These are phyloP conservation scores for Parochlus steinenii DNA, from an alignment of 2,888 invertebrate species.

Conservation along the genomic window DNA sequence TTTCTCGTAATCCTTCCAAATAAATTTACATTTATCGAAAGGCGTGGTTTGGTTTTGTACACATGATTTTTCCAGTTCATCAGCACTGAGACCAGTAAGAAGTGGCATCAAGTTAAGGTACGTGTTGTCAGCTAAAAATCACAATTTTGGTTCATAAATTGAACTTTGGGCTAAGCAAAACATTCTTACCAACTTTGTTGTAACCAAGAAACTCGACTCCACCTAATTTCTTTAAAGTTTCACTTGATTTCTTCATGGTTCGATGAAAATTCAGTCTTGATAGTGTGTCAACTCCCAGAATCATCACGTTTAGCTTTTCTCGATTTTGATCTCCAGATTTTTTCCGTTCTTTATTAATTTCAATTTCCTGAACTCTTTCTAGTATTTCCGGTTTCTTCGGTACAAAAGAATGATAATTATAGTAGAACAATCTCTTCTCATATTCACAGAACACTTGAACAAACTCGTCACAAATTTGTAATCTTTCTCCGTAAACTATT, in stretches of 20 bases:
- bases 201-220: constrained; percentile 72
- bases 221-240: constrained; percentile 34
- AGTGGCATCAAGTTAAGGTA: constrained; percentile 78
- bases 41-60: constrained; percentile 35
- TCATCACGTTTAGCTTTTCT: constrained; percentile 45
- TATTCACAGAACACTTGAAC: constrained; percentile 45
- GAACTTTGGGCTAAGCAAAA: no score
- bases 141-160: no score
- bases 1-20: constrained; percentile 66
- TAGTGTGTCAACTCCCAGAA: constrained; percentile 72
- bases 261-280: constrained; percentile 73
- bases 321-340: no score
- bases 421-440: no score
- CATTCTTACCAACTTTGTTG: constrained; percentile 82
- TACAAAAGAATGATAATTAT: no score
- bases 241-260: constrained; percentile 57
- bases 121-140: no score
- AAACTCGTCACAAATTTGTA: constrained; percentile 43
- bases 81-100: constrained; percentile 50
- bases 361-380: no score
- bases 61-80: constrained; percentile 46
- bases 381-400: no score
- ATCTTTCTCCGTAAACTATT: constrained; percentile 16
- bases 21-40: constrained; percentile 65
- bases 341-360: no score